These are phyloP conservation scores for Choloepus didactylus DNA, from an alignment of 2,797 vertebrate species.

Conservation along the genomic window DNA sequence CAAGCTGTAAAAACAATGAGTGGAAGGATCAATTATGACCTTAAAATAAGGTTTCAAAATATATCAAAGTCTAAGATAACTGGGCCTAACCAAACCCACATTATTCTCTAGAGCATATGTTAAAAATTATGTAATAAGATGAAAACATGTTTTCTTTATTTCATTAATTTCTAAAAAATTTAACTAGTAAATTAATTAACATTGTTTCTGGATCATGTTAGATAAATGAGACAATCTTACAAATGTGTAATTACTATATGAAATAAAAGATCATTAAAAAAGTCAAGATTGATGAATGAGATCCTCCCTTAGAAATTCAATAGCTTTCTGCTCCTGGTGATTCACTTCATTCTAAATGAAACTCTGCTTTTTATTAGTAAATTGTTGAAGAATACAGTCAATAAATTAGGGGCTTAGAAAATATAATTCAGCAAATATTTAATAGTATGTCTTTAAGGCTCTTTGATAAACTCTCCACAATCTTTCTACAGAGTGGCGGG, in stretches of 20 bases:
- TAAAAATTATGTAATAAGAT: background rate
- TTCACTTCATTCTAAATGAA: background rate
- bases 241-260: background rate
- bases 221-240: conserved; percentile 23
- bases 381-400: background rate
- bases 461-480: background rate
- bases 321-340: background rate
- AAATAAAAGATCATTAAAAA: conserved; percentile 54
- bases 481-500: background rate
- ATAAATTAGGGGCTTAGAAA: background rate
- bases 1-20: background rate
- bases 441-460: background rate
- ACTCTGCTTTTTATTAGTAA: background rate
- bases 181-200: conserved; percentile 28
- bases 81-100: background rate
- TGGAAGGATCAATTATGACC: background rate
- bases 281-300: background rate
- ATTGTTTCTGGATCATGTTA: conserved; percentile 21
- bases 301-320: conserved; percentile 28
- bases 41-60: background rate
- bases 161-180: conserved; percentile 1
- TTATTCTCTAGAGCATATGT: background rate
- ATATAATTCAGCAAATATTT: background rate
- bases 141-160: conserved; percentile 44
- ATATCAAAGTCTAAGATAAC: background rate